Evolutionary conservation across 2,888 invertebrate genomes (phyloP), one percentile per base, ranked within the genome.

Genomic region (Caenorhabditis virilis): DNA sequence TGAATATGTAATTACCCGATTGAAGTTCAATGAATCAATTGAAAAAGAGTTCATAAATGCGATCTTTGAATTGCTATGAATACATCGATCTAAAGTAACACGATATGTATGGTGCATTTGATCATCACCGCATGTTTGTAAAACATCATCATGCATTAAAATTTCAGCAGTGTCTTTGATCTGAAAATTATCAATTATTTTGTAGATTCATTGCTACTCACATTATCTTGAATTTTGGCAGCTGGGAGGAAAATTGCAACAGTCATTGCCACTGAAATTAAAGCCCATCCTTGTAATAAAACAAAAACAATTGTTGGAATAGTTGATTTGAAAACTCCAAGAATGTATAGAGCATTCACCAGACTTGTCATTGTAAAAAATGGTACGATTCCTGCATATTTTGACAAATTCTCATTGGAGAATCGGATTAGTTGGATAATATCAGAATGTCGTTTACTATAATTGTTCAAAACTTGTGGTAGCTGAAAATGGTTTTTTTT

Each of bases 391-490:
- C 55, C 39, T 2, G 49, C 50, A 33, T 59, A 64, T 38, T 47
- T 22, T 2, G 9, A 36, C 35, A 65, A 9, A 42, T 60, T 20
- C 22, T 45, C 18, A 30, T 65, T 65, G 15, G 53, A 50, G 22
- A 53, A 52, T 41, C 41, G 18, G 23, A 57, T 49, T 2, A 65
- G 27, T 45, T 65, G 65, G 27, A 65, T 56, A 13, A 65, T 39
- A 33, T 65, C 65, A 4, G 65, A 65, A 38, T 65, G 65, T n/a
- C 65, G 47, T 25, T 65, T 65, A 43, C 65, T 65, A 53, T 60
- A 65, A 47, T 39, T 56, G 46, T 60, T 52, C 18, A 65, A 16
- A 1, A 60, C 50, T 47, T 65, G 47, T 0, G 65, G 65, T 1
- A 60, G 55, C 64, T 64, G 59, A 30, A 64, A 57, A 13, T 5